Conservation (phyloP, 2,797 vertebrate genomes). For the Enteromius fasciolatus region DNA sequence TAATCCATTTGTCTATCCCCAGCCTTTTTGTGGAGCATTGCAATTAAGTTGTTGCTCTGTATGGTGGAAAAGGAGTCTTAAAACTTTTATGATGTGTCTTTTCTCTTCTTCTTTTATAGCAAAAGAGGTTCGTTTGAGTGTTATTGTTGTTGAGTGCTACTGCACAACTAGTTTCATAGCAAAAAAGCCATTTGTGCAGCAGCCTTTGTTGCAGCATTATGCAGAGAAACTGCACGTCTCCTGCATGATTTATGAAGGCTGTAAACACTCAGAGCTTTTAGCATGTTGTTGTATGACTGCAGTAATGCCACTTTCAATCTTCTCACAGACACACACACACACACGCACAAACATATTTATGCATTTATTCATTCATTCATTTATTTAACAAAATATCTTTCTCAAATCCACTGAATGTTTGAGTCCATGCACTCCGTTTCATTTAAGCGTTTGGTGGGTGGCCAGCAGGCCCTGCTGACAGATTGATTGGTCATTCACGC, state of each 20-base stretch:
- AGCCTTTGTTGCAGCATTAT: constrained; percentile 27
- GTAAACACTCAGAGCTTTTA: constrained; percentile 26
- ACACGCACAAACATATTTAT: background rate
- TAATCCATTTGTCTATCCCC: background rate
- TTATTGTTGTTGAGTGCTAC: constrained; percentile 26
- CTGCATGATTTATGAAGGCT: constrained; percentile 44
- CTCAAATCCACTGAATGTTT: background rate
- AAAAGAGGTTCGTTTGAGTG: constrained; percentile 2
- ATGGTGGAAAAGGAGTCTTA: background rate
- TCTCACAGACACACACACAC: background rate
- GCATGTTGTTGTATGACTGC: constrained; percentile 10
- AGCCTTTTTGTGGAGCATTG: background rate
- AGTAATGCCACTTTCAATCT: background rate
- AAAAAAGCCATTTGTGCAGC: background rate
- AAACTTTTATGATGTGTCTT: background rate
- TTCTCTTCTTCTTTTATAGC: background rate
- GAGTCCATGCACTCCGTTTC: background rate
- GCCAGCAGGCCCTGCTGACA: constrained; percentile 25
- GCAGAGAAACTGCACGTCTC: constrained; percentile 22
- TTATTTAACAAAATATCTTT: background rate
- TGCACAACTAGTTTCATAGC: background rate
- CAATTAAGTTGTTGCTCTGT: background rate
- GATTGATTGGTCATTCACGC: constrained; percentile 55
- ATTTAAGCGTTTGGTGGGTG: constrained; percentile 15
- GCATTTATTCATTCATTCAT: background rate